Conservation (phyloP, 2,797 vertebrate species). For the Sphenodon punctatus region DNA sequence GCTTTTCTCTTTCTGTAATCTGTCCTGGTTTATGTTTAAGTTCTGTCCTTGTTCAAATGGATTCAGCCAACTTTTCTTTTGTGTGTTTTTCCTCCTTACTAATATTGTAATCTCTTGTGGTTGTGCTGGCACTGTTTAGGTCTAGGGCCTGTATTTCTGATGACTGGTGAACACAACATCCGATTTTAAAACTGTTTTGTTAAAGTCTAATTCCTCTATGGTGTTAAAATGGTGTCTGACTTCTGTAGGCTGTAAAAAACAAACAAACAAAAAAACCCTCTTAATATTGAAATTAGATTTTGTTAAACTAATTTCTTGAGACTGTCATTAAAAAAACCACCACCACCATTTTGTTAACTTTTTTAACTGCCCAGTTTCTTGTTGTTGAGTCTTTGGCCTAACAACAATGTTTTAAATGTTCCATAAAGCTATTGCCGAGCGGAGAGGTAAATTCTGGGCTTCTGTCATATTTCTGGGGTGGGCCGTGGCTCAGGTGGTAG, state of each 20-base stretch:
- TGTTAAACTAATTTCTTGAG: background rate
- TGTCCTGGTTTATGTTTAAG: background rate
- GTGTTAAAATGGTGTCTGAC: background rate
- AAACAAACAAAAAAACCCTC: no score
- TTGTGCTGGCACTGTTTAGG: background rate
- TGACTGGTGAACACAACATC: background rate
- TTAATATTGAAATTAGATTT: no score
- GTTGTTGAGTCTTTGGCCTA: background rate
- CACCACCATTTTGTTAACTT: accelerated
- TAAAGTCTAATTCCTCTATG: background rate
- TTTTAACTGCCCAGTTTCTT: background rate
- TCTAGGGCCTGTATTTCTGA: background rate
- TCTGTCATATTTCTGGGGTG: background rate
- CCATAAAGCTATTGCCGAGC: background rate
- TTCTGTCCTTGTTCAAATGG: background rate
- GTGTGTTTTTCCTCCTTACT: background rate
- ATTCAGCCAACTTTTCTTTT: background rate
- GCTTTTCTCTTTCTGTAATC: background rate
- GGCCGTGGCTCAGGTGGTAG: no score
- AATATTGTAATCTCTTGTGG: background rate
- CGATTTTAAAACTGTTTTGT: background rate
- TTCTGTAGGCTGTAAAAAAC: no score
- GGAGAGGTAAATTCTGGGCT: background rate
- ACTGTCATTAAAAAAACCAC: background rate
- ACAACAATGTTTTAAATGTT: background rate